phyloP scores from a whole-genome alignment of 1,140 invertebrate species.

The Nasonia giraulti region DNA sequence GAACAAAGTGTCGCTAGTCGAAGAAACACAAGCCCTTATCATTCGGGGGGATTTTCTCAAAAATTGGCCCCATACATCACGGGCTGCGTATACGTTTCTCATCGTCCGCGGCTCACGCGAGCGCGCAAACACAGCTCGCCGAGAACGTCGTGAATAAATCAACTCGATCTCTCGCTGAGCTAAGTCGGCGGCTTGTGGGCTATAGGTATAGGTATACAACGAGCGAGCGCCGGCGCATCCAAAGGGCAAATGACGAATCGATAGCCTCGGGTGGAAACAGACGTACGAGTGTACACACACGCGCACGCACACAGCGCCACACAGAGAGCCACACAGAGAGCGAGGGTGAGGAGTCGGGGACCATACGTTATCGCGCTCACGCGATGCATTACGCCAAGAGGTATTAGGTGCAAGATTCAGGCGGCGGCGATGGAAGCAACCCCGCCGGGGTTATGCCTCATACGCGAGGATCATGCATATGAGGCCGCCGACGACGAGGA shows the following conservation, averaged over 20 bases:
- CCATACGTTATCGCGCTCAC: constrained; percentile 42
- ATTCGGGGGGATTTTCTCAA: constrained; percentile 13
- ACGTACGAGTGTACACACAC: not conserved
- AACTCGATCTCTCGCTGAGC: not conserved
- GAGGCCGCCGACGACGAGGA: constrained; percentile 26
- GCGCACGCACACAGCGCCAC: not conserved
- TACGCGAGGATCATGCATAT: constrained; percentile 38
- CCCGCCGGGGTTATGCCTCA: constrained; percentile 28
- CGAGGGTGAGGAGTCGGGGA: not conserved
- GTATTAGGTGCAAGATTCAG: constrained; percentile 49
- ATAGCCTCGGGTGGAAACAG: constrained; percentile 38
- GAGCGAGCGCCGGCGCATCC: not conserved
- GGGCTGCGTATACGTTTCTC: not conserved
- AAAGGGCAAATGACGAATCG: constrained; percentile 46
- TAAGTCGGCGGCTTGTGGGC: not conserved
- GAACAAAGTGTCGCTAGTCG: not conserved
- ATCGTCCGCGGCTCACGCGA: not conserved
- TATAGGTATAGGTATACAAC: not conserved
- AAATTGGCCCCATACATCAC: constrained; percentile 25
- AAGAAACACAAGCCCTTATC: constrained; percentile 10
- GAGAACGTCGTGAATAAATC: constrained; percentile 28
- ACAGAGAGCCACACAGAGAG: not conserved
- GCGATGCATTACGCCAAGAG: constrained; percentile 49
- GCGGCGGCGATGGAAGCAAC: constrained; percentile 1
- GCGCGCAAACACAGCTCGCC: not conserved